Percentiles rank a stretch among this genome's conserved stretches.
phyloP scores from a whole-genome alignment of 1,140 invertebrate species.

The Hetaerina americana region DNA sequence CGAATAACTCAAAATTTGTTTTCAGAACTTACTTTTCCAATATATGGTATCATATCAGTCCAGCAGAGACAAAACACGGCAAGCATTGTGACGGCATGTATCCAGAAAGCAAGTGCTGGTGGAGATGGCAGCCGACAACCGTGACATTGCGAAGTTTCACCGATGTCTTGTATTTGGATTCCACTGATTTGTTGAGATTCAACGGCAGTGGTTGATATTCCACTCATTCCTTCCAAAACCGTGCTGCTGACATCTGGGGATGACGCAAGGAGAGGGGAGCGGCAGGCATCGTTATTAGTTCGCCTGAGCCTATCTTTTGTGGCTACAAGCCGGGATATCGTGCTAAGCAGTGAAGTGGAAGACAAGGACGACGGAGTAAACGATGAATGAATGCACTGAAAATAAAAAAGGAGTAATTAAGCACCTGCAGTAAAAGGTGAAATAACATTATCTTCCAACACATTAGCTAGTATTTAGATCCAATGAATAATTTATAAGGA shows the following conservation, averaged over 20 bases:
- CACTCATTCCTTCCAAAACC: background rate
- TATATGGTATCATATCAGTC: slow-evolving; percentile 31
- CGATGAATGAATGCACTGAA: background rate
- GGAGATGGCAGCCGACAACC: slow-evolving; percentile 14
- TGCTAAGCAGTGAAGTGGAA: background rate
- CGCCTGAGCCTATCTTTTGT: background rate
- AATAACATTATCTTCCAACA: too few relatives aligned
- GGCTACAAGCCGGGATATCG: background rate
- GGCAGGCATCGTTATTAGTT: background rate
- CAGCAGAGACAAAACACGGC: slow-evolving; percentile 31
- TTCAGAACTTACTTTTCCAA: slow-evolving; percentile 31
- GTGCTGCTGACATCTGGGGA: background rate
- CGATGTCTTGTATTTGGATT: background rate
- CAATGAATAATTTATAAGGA: too few relatives aligned
- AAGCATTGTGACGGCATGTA: slow-evolving; percentile 31
- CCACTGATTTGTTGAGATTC: background rate
- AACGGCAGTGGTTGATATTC: background rate
- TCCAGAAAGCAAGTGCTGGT: slow-evolving; percentile 30
- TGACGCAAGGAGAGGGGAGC: background rate
- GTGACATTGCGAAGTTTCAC: background rate
- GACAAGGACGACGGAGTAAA: background rate
- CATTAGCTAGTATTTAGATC: too few relatives aligned
- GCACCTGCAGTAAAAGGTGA: too few relatives aligned
- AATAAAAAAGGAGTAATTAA: background rate
- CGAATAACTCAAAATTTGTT: background rate